A percentile compares a stretch with the other conserved stretches of the same genome.
These are phyloP conservation scores for Noctua janthe DNA, from an alignment of 2,888 invertebrate genomes.

Conservation along the genomic window DNA sequence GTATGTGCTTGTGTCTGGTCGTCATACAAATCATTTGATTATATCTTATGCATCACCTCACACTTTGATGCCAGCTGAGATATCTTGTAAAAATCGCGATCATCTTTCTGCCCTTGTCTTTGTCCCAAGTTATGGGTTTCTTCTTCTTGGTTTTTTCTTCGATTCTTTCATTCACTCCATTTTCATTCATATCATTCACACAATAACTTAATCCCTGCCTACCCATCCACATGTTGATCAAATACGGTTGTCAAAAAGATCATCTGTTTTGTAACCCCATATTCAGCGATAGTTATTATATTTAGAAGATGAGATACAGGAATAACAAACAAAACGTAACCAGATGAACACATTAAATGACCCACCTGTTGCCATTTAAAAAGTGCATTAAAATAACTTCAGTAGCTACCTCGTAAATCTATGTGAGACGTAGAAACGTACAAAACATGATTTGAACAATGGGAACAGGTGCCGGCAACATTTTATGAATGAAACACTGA, in stretches of 20 bases:
- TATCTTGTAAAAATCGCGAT: background rate
- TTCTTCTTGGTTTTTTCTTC: background rate
- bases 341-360: background rate
- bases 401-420: constrained; percentile 39
- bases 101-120: background rate
- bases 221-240: background rate
- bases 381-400: constrained; percentile 35
- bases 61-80: background rate
- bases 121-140: background rate
- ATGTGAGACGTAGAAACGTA: constrained; percentile 3
- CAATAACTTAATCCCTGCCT: background rate
- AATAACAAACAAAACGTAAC: background rate
- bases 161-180: background rate
- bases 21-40: background rate
- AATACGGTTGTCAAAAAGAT: background rate
- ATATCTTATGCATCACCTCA: background rate
- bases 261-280: background rate
- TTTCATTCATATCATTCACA: background rate
- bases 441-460: constrained; percentile 15
- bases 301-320: background rate
- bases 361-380: constrained; percentile 22
- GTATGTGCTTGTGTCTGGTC: background rate
- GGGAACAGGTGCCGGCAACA: constrained; percentile 39
- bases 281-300: background rate
- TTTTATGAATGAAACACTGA: constrained; percentile 33